phyloP scores from a whole-genome alignment of 2,797 vertebrate genomes.

The Cynodonichthys magdalenae region DNA sequence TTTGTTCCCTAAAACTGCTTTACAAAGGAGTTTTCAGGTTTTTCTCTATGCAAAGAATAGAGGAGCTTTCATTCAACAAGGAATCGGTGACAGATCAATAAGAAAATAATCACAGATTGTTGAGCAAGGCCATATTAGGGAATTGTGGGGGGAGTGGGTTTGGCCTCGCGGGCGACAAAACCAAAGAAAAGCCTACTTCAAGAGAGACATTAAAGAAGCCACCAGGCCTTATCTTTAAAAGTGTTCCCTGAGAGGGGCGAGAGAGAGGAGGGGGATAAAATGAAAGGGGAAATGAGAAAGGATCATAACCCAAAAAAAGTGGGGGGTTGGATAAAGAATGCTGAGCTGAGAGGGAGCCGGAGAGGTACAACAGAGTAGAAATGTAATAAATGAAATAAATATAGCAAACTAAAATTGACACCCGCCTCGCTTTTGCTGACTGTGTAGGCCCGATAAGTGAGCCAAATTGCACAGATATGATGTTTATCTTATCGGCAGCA shows the following conservation, averaged over 20 bases:
- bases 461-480: conserved; percentile 83
- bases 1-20: not conserved
- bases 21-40: not conserved
- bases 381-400: conserved; percentile 76
- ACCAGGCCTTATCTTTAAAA: conserved; percentile 77
- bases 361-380: conserved; percentile 54
- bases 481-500: conserved; percentile 83
- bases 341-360: conserved; percentile 36
- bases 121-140: conserved; percentile 45
- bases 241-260: conserved; percentile 56
- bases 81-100: conserved; percentile 32
- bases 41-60: not conserved
- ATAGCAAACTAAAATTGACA: conserved; percentile 77
- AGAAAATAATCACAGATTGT: conserved; percentile 48
- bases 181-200: conserved; percentile 54
- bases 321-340: conserved; percentile 37
- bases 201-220: conserved; percentile 76
- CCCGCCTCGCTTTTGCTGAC: conserved; percentile 81
- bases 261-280: conserved; percentile 44
- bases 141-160: conserved; percentile 46
- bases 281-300: conserved; percentile 53
- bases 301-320: conserved; percentile 18
- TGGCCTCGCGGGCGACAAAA: conserved; percentile 60
- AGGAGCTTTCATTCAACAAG: conserved; percentile 6
- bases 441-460: conserved; percentile 83